These are phyloP conservation scores for Apeira syringaria DNA, from an alignment of 2,888 invertebrate genomes.

Conservation along the genomic window DNA sequence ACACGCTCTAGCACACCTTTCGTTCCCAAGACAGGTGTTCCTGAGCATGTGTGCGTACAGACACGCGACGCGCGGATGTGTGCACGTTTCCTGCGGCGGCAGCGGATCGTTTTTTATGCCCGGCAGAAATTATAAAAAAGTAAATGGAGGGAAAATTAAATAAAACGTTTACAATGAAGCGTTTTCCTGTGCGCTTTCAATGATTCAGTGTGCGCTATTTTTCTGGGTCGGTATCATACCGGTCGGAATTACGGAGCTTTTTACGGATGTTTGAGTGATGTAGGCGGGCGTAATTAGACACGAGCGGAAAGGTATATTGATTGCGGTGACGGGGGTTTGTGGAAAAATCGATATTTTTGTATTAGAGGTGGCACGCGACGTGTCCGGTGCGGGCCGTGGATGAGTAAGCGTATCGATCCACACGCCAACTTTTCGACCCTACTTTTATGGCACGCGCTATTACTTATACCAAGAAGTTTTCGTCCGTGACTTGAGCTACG, in stretches of 20 bases:
- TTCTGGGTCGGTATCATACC: constrained; percentile 66
- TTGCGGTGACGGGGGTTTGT: constrained; percentile 82
- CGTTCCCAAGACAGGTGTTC: constrained; percentile 82
- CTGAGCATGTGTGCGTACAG: constrained; percentile 73
- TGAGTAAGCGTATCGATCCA: constrained; percentile 68
- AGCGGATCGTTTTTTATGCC: constrained; percentile 82
- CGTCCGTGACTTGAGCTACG: neutral
- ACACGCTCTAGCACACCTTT: constrained; percentile 78
- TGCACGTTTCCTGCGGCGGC: constrained; percentile 80
- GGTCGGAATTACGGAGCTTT: constrained; percentile 66
- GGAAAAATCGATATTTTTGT: constrained; percentile 82
- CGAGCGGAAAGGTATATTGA: constrained; percentile 82
- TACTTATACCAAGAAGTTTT: constrained; percentile 49
- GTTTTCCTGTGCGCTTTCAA: constrained; percentile 82
- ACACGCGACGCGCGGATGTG: constrained; percentile 56
- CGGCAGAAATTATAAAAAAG: constrained; percentile 82
- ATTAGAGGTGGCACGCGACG: constrained; percentile 80
- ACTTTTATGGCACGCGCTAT: constrained; percentile 68
- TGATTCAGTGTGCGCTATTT: constrained; percentile 78
- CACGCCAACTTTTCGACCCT: constrained; percentile 67
- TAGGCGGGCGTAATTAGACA: constrained; percentile 81
- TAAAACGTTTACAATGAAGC: constrained; percentile 83
- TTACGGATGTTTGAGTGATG: constrained; percentile 78
- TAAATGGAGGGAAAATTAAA: constrained; percentile 84
- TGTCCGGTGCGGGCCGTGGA: constrained; percentile 75